Percentiles rank a stretch among this genome's conserved stretches.
Conservation (phyloP, 92 coral and sea anemone genomes). For the Porites evermanni region DNA sequence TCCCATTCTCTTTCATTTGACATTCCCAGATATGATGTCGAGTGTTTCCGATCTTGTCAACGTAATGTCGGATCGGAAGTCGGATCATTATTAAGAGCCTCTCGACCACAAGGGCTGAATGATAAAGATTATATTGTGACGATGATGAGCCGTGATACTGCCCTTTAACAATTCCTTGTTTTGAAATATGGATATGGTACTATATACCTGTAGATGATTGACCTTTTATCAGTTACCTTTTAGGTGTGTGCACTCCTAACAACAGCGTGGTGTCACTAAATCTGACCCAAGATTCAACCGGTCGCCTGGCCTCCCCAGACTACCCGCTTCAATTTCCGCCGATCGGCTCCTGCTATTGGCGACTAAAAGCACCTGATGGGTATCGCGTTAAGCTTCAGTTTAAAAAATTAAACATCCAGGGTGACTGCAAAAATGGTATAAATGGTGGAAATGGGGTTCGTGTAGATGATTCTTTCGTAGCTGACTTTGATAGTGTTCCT, state of each 20-base stretch:
- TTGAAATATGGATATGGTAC: background rate
- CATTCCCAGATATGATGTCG: too few relatives aligned
- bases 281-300: constrained; percentile 34
- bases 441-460: constrained; percentile 18
- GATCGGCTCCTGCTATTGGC: constrained; percentile 21
- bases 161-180: too few relatives aligned
- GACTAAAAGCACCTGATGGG: constrained; percentile 39
- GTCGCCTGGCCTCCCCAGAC: constrained; percentile 43
- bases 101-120: too few relatives aligned
- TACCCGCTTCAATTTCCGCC: constrained; percentile 36
- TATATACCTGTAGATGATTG: background rate
- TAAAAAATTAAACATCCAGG: constrained; percentile 17
- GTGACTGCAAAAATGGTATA: constrained; percentile 5
- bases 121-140: too few relatives aligned
- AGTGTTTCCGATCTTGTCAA: too few relatives aligned
- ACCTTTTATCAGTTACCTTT: background rate
- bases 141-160: too few relatives aligned
- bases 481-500: constrained; percentile 22
- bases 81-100: too few relatives aligned
- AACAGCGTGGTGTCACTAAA: constrained; percentile 32
- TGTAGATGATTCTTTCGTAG: constrained; percentile 36
- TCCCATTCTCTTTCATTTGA: too few relatives aligned
- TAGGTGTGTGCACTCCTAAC: constrained; percentile 39
- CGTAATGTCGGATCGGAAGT: too few relatives aligned
- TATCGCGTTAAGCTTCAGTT: constrained; percentile 29